Conservation (phyloP, 37 sponge, comb jelly and placozoan genomes). For the Bolinopsis microptera region DNA sequence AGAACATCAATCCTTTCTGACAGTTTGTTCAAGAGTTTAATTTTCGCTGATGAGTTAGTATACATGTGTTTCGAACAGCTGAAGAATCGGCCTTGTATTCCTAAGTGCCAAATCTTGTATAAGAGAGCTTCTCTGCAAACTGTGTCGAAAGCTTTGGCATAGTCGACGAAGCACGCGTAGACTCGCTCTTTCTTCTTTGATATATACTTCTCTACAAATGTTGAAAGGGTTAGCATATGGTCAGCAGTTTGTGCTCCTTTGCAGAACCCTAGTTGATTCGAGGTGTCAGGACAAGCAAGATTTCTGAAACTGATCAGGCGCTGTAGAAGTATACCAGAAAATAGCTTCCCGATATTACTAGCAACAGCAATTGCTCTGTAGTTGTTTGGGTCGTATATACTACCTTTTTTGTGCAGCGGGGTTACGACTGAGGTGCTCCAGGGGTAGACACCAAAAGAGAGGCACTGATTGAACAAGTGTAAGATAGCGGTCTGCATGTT, state of each 20-base stretch:
- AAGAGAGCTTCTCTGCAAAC: constrained; percentile 2
- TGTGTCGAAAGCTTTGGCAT: neutral
- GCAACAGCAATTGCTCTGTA: neutral
- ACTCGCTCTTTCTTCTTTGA: neutral
- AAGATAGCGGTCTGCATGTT: neutral
- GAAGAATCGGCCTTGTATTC: constrained; percentile 9
- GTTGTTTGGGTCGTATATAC: neutral
- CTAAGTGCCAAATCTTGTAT: neutral
- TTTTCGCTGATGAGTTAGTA: neutral
- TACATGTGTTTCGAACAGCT: neutral
- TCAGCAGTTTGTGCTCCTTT: constrained; percentile 11
- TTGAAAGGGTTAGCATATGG: neutral
- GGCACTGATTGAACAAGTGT: neutral
- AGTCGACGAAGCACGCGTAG: neutral
- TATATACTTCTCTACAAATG: neutral
- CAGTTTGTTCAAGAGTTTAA: neutral
- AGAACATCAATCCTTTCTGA: neutral
- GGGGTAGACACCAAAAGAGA: neutral
- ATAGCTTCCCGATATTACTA: constrained; percentile 7
- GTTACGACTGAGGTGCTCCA: neutral
- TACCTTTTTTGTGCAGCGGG: neutral
- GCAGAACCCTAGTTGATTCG: neutral
- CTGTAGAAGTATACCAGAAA: neutral
- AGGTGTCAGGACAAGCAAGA: neutral
- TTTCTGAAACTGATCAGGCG: neutral